A percentile compares a stretch with the other conserved stretches of the same genome.
Evolutionary conservation across 2,888 invertebrate species (phyloP).

Genomic region (Eueremaeus valkanovi): DNA sequence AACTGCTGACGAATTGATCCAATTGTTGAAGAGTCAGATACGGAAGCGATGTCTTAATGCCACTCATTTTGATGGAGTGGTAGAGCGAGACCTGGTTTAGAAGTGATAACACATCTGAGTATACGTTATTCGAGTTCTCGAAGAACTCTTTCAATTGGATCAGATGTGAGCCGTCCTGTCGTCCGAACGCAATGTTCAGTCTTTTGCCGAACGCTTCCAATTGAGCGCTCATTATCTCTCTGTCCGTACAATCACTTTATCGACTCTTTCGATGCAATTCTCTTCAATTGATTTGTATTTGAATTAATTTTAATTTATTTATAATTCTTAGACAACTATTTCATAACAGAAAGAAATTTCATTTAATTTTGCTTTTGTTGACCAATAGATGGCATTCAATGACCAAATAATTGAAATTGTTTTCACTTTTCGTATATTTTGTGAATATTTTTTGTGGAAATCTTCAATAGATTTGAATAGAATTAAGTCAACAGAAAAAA

Average conservation of each 20-base stretch:
- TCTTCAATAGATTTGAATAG: no score
- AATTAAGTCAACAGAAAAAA: no score
- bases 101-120: not conserved
- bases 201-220: not conserved
- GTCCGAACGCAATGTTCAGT: not conserved
- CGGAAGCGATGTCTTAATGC: constrained; percentile 11
- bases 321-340: not conserved
- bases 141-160: not conserved
- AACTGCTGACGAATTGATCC: not conserved
- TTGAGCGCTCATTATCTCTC: not conserved
- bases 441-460: no score
- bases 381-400: no score
- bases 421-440: no score
- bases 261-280: no score
- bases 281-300: not conserved
- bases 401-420: no score
- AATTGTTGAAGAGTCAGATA: not conserved
- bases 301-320: not conserved
- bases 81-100: not conserved
- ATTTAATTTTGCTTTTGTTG: no score
- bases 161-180: not conserved
- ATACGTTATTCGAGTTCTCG: not conserved
- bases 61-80: not conserved
- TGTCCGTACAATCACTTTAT: no score
- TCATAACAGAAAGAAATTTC: no score